phyloP scores from a whole-genome alignment of 2,888 invertebrate genomes.

The Spicauda simplicius region DNA sequence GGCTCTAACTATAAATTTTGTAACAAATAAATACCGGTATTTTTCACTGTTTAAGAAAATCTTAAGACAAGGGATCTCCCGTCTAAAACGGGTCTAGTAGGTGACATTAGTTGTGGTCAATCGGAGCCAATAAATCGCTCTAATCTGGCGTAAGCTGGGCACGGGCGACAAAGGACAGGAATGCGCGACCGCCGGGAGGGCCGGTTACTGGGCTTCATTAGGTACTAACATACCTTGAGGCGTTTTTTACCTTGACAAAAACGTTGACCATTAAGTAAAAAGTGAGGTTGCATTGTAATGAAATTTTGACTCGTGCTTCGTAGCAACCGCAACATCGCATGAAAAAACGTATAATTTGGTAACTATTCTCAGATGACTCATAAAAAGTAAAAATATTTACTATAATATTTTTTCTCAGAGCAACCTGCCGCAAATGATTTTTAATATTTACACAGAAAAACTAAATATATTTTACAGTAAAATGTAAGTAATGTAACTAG shows the following conservation, averaged over 20 bases:
- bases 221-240: constrained; percentile 29
- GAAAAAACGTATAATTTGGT: too few relatives aligned
- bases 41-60: background rate
- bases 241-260: constrained; percentile 31
- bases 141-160: constrained; percentile 55
- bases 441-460: too few relatives aligned
- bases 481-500: too few relatives aligned
- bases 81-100: background rate
- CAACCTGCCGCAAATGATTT: too few relatives aligned
- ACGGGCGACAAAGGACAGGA: constrained; percentile 64
- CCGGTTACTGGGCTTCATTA: constrained; percentile 45
- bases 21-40: background rate
- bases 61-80: background rate
- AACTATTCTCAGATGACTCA: too few relatives aligned
- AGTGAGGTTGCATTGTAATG: constrained; percentile 29
- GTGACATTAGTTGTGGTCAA: constrained; percentile 12
- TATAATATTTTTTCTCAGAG: too few relatives aligned
- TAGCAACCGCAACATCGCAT: background rate
- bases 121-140: constrained; percentile 41
- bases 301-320: constrained; percentile 21
- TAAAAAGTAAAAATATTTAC: too few relatives aligned
- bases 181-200: constrained; percentile 59
- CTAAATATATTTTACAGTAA: too few relatives aligned
- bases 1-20: too few relatives aligned
- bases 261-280: constrained; percentile 24